A percentile compares a stretch with the other conserved stretches of the same genome.
Conservation (phyloP, 1,140 invertebrate genomes). For the Thaumetopoea pityocampa region DNA sequence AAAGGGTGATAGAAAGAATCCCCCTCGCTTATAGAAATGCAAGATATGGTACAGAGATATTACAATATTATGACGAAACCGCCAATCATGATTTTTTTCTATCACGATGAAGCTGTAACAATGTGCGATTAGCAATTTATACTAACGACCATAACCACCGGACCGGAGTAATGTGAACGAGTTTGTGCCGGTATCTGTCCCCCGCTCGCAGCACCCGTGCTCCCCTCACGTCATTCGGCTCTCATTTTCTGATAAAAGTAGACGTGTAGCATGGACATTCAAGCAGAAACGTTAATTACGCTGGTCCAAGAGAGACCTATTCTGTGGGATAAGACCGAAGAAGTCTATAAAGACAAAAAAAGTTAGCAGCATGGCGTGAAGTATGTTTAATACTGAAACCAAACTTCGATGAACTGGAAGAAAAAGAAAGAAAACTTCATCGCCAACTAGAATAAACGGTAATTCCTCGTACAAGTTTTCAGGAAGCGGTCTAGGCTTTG, state of each 20-base stretch:
- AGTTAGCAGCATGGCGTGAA: too few species aligned
- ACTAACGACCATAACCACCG: too few species aligned
- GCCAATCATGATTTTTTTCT: too few species aligned
- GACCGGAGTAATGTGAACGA: constrained; percentile 12
- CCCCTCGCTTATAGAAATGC: too few species aligned
- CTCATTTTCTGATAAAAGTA: constrained; percentile 21
- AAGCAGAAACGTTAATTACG: constrained; percentile 18
- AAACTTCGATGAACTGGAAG: constrained; percentile 13
- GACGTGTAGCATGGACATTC: constrained; percentile 22
- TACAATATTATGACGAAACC: too few species aligned
- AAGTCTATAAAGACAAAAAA: too few species aligned
- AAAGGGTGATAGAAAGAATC: too few species aligned
- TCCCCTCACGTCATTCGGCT: constrained; percentile 17
- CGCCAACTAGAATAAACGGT: constrained; percentile 25
- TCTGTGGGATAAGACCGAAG: too few species aligned
- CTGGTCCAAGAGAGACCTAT: constrained; percentile 17
- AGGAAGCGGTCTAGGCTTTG: constrained; percentile 23
- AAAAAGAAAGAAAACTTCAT: constrained; percentile 11
- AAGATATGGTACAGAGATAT: too few species aligned
- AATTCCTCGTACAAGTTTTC: constrained; percentile 22
- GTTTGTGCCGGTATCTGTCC: too few species aligned
- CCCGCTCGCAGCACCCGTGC: constrained; percentile 6
- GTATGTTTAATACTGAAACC: constrained; percentile 3
- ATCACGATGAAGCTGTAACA: too few species aligned
- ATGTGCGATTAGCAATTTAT: too few species aligned